phyloP scores from a whole-genome alignment of 2,113 vertebrate genomes.

The Gobius niger region DNA sequence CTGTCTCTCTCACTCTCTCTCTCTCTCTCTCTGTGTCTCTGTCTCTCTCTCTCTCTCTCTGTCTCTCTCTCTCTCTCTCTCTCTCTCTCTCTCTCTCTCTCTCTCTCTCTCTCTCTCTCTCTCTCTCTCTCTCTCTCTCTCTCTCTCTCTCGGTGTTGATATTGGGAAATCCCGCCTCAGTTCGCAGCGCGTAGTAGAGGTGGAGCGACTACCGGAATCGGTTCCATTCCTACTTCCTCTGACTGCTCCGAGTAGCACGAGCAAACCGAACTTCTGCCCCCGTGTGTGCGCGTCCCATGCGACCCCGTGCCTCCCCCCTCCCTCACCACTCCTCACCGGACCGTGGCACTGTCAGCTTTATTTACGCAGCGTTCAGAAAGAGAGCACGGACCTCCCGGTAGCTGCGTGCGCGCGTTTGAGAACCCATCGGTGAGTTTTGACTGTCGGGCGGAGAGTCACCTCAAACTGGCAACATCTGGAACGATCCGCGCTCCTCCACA shows the following conservation, averaged over 20 bases:
- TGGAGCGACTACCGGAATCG: constrained; percentile 50
- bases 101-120: neutral
- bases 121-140: neutral
- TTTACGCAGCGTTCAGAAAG: neutral
- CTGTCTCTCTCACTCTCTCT: no score
- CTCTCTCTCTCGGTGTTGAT: neutral
- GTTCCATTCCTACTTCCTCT: constrained; percentile 31
- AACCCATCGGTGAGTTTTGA: neutral
- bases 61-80: no score
- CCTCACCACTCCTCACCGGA: neutral
- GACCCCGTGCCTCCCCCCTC: no score
- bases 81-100: no score
- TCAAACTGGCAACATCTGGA: neutral
- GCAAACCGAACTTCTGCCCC: constrained; percentile 3
- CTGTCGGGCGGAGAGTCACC: neutral
- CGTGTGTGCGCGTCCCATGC: neutral
- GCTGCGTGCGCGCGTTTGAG: neutral
- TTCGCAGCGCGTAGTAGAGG: constrained; percentile 20
- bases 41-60: no score
- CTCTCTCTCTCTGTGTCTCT: no score
- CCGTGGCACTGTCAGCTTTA: neutral
- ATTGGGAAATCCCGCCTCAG: neutral
- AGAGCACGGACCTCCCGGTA: neutral
- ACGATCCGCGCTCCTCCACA: neutral
- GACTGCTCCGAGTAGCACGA: neutral